Percentiles rank a stretch among this genome's conserved stretches.
Conservation (phyloP, 23 tunicate species). For the Botrylloides violaceus region DNA sequence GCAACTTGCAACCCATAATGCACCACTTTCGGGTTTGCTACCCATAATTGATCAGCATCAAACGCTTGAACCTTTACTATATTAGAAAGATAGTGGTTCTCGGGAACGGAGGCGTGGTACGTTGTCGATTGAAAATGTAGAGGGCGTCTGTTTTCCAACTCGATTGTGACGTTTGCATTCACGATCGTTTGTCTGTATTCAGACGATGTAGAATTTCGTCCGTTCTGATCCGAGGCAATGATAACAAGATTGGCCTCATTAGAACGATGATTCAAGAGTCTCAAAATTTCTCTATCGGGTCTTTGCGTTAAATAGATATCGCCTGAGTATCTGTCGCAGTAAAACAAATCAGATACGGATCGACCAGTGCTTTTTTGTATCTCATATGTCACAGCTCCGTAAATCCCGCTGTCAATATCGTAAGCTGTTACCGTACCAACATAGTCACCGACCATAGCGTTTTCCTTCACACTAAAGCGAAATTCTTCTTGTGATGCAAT, state of each 20-base stretch:
- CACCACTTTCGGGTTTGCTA: background rate
- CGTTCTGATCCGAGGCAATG: constrained; percentile 35
- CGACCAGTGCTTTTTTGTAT: background rate
- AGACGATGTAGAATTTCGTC: constrained; percentile 4
- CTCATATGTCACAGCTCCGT: constrained; percentile 20
- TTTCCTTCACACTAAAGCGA: constrained; percentile 9
- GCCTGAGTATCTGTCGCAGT: constrained; percentile 31
- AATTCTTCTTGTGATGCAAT: background rate
- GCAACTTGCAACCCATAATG: background rate
- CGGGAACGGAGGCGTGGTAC: constrained; percentile 19
- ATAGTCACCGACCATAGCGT: constrained; percentile 1
- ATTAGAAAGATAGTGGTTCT: constrained; percentile 3
- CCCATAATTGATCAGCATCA: constrained; percentile 26
- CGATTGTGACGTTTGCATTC: constrained; percentile 11
- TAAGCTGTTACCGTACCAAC: constrained; percentile 41
- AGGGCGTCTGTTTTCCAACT: constrained; percentile 21
- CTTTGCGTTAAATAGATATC: constrained; percentile 27
- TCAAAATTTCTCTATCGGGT: constrained; percentile 23
- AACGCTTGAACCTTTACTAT: constrained; percentile 26
- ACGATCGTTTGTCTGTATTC: background rate
- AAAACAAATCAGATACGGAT: constrained; percentile 24
- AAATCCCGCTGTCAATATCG: constrained; percentile 42
- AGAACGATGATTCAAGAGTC: background rate
- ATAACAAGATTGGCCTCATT: constrained; percentile 17
- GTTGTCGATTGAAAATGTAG: constrained; percentile 20